Conservation (phyloP, 2,797 vertebrate genomes). For the Myotis pilosus region DNA sequence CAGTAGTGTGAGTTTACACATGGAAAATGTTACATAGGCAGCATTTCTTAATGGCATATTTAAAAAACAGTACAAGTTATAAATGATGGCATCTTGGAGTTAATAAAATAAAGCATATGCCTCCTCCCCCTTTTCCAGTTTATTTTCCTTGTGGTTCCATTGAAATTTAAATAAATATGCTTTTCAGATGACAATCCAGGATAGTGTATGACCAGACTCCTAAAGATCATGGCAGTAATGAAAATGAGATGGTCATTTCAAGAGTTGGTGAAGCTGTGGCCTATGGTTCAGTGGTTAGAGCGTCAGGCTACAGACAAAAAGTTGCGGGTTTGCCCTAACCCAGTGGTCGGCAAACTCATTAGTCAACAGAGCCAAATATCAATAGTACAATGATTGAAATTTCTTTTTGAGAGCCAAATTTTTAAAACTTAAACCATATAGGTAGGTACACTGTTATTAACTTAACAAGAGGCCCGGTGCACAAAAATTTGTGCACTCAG, state of each 20-base stretch:
- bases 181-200: not conserved
- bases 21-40: not conserved
- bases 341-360: no score
- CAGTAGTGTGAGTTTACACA: not conserved
- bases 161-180: not conserved
- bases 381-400: no score
- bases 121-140: not conserved
- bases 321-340: no score
- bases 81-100: not conserved
- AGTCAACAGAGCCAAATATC: no score
- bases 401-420: no score
- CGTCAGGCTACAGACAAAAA: no score
- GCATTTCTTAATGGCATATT: not conserved
- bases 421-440: no score
- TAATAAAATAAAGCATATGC: not conserved
- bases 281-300: no score
- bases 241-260: not conserved
- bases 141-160: not conserved
- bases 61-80: not conserved
- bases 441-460: no score
- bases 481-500: no score
- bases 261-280: not conserved
- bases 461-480: no score
- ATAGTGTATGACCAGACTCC: not conserved
- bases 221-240: not conserved